Evolutionary conservation across 2,113 vertebrate genomes (phyloP).

Genomic region (Mungos mungo): DNA sequence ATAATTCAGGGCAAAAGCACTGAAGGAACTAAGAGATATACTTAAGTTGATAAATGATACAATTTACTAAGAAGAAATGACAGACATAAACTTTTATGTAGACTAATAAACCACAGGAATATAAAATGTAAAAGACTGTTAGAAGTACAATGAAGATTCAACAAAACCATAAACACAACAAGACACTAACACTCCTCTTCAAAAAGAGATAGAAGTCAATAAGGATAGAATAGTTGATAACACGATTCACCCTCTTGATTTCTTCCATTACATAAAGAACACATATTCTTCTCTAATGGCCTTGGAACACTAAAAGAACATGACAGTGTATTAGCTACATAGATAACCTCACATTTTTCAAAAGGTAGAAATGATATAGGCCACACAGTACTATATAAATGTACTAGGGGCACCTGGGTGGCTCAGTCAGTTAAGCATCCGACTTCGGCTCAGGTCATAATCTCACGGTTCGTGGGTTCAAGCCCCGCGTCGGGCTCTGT

Average conservation of each 20-base stretch:
- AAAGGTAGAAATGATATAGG: background rate
- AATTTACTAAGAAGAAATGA: conserved; percentile 41
- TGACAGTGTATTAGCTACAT: background rate
- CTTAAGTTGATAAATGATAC: conserved; percentile 19
- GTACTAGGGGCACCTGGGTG: background rate
- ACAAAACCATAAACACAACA: conserved; percentile 8
- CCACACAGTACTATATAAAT: background rate
- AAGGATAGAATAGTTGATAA: background rate
- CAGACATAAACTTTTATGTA: conserved; percentile 27
- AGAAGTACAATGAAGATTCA: background rate
- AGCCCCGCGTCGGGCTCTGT: too few species aligned
- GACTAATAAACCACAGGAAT: conserved; percentile 4
- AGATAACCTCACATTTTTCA: background rate
- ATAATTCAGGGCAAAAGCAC: conserved; percentile 4
- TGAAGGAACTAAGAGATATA: conserved; percentile 31
- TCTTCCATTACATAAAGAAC: conserved; percentile 15
- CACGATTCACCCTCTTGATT: background rate
- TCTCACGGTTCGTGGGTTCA: too few species aligned
- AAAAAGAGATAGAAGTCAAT: background rate
- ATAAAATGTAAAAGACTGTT: background rate
- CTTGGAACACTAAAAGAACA: background rate
- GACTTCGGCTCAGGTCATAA: too few species aligned
- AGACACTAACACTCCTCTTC: background rate
- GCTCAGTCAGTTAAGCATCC: too few species aligned
- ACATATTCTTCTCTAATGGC: background rate